A percentile compares a stretch with the other conserved stretches of the same genome.
Evolutionary conservation across 1,140 invertebrate genomes (phyloP).

Genomic region (Caenorhabditis tropicalis): DNA sequence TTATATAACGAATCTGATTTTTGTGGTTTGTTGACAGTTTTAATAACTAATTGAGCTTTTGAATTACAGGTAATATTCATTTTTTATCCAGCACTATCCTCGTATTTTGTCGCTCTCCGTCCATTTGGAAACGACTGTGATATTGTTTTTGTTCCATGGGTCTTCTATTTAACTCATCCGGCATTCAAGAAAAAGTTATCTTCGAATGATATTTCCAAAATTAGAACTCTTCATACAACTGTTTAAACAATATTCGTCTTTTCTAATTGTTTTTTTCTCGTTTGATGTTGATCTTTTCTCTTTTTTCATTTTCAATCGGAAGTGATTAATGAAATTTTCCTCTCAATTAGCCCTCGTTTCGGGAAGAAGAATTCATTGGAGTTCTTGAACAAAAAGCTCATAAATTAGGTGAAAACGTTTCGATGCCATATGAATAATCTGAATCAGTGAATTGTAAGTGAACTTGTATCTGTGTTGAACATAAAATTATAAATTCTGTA

Average conservation of each 20-base stretch:
- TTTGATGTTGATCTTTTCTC: no score
- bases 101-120: neutral
- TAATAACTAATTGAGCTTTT: neutral
- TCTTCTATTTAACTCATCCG: neutral
- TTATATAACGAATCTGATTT: neutral
- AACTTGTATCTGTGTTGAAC: no score
- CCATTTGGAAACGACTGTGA: neutral
- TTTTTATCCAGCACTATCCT: neutral
- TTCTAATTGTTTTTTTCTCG: no score
- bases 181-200: neutral
- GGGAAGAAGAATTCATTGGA: no score
- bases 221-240: neutral
- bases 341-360: no score
- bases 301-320: no score
- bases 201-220: neutral
- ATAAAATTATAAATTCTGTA: no score
- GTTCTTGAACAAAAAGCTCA: no score
- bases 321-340: no score
- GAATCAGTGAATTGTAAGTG: no score
- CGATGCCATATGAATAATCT: no score
- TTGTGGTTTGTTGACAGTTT: neutral
- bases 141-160: neutral
- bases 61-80: neutral
- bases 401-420: no score
- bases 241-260: neutral